Percentiles rank a stretch among this genome's conserved stretches.
Conservation (phyloP, 2,113 vertebrate species). For the Thryonomys swinderianus region DNA sequence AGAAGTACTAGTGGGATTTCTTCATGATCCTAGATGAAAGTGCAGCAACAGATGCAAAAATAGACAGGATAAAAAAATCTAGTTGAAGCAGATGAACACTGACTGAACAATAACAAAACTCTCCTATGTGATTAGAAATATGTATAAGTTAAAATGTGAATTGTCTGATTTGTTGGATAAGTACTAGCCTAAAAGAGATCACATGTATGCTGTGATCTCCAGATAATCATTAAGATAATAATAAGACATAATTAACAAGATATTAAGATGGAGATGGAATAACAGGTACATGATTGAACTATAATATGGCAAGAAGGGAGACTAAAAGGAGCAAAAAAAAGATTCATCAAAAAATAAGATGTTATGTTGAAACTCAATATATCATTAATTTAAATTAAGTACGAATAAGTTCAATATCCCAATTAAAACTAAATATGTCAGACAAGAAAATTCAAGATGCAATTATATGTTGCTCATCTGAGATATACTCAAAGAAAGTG, state of each 20-base stretch:
- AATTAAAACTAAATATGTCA: slow-evolving; percentile 22
- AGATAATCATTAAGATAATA: slow-evolving; percentile 42
- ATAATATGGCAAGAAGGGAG: slow-evolving; percentile 24
- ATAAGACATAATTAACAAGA: slow-evolving; percentile 16
- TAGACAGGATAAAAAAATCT: not conserved
- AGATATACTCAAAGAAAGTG: not conserved
- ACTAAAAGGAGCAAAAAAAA: slow-evolving; percentile 23
- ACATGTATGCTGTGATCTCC: not conserved
- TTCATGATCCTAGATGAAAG: slow-evolving; percentile 3
- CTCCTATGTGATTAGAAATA: slow-evolving; percentile 21
- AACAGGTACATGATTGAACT: slow-evolving; percentile 27
- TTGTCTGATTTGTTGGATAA: slow-evolving; percentile 41
- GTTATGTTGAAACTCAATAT: slow-evolving; percentile 4
- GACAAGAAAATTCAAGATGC: not conserved
- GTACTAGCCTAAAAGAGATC: slow-evolving; percentile 40
- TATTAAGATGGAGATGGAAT: not conserved
- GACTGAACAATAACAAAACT: slow-evolving; percentile 3
- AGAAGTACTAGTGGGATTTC: not conserved
- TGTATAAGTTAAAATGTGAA: not conserved
- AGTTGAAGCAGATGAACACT: not conserved
- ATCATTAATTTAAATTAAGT: slow-evolving; percentile 52
- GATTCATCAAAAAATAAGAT: not conserved
- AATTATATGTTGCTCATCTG: slow-evolving; percentile 13
- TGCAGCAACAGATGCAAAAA: not conserved
- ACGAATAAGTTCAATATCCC: slow-evolving; percentile 31